These are phyloP conservation scores for Upupa epops DNA, from an alignment of 2,113 vertebrate genomes.

Conservation along the genomic window DNA sequence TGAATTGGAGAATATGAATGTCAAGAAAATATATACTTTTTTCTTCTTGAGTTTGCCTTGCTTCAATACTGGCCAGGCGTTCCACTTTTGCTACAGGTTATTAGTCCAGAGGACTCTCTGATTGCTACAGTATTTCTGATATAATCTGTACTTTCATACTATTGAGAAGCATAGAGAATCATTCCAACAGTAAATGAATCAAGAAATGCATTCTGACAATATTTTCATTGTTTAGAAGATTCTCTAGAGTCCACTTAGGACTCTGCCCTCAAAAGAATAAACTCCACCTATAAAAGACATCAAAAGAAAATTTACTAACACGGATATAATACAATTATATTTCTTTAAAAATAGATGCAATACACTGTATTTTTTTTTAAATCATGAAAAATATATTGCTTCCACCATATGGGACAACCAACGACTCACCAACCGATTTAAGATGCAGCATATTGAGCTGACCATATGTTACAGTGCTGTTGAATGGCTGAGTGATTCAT, in stretches of 20 bases:
- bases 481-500: conserved; percentile 91
- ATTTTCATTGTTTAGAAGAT: neutral
- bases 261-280: neutral
- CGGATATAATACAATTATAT: conserved; percentile 51
- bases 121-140: neutral
- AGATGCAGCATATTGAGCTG: conserved; percentile 89
- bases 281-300: neutral
- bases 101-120: neutral
- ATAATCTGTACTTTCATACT: neutral
- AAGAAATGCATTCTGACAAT: neutral
- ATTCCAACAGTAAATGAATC: neutral
- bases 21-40: neutral
- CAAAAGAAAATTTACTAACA: conserved; percentile 64
- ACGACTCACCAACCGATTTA: conserved; percentile 85
- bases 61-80: neutral
- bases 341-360: conserved; percentile 70
- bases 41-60: neutral
- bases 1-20: neutral
- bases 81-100: conserved; percentile 10
- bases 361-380: conserved; percentile 66
- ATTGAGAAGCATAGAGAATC: too few species aligned
- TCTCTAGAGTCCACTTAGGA: neutral
- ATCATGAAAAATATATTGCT: conserved; percentile 81
- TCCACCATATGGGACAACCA: conserved; percentile 85
- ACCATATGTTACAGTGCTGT: conserved; percentile 88